Conservation (phyloP, 2,888 invertebrate genomes). For the Pilophorus perplexus region DNA sequence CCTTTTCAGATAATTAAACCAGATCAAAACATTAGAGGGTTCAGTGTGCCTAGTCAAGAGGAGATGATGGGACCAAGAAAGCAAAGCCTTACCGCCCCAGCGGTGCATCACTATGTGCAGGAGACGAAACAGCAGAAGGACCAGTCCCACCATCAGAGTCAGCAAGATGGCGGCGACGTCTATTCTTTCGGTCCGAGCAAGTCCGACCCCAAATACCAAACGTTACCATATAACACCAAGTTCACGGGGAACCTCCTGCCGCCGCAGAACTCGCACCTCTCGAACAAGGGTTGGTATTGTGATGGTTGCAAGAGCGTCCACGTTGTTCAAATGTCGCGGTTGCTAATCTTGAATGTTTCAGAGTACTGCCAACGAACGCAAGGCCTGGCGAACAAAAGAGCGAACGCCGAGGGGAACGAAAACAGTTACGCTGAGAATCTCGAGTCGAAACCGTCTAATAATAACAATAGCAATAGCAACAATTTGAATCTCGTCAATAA, state of each 20-base stretch:
- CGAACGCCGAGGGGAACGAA: constrained; percentile 46
- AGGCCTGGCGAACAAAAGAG: constrained; percentile 32
- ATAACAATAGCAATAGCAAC: constrained; percentile 49
- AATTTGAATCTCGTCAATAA: constrained; percentile 49
- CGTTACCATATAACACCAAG: constrained; percentile 84
- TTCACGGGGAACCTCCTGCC: constrained; percentile 61
- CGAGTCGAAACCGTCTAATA: constrained; percentile 44
- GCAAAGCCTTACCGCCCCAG: constrained; percentile 43
- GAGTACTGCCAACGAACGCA: no score
- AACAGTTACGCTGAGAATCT: constrained; percentile 41
- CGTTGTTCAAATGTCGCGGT: no score
- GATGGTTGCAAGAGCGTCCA: no score
- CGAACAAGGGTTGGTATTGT: no score
- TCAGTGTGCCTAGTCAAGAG: constrained; percentile 38
- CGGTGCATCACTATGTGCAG: constrained; percentile 45
- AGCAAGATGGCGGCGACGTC: constrained; percentile 5
- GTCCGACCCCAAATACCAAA: constrained; percentile 87
- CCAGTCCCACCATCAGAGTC: constrained; percentile 6
- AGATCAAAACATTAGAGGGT: constrained; percentile 36
- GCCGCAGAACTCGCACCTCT: background rate
- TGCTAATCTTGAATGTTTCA: no score
- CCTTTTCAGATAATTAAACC: constrained; percentile 33
- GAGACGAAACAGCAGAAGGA: constrained; percentile 42
- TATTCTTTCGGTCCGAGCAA: constrained; percentile 68
- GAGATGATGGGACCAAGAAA: constrained; percentile 41